Conservation (phyloP, 2,797 vertebrate genomes). For the Bradypodion ventrale region DNA sequence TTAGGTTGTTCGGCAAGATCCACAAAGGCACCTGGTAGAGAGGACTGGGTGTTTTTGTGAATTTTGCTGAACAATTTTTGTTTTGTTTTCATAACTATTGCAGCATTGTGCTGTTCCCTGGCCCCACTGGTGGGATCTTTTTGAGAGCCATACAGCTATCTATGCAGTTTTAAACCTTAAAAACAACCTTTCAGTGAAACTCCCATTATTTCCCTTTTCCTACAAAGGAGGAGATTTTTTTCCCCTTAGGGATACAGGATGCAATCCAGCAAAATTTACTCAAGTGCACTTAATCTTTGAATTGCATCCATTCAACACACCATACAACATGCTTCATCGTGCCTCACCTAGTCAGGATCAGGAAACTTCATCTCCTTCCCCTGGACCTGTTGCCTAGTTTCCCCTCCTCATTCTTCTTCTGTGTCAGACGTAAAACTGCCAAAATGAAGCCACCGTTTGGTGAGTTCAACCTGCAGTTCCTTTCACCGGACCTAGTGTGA, state of each 20-base stretch:
- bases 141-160: not conserved
- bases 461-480: no score
- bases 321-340: not conserved
- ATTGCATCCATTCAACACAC: not conserved
- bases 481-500: no score
- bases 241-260: not conserved
- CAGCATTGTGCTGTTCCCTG: not conserved
- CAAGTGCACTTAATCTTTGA: constrained; percentile 22
- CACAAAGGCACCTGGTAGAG: not conserved
- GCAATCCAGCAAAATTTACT: not conserved
- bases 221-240: not conserved
- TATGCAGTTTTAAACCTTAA: not conserved
- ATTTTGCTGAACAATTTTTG: no score
- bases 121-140: not conserved
- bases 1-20: not conserved
- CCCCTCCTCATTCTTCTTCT: no score
- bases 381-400: not conserved
- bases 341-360: not conserved
- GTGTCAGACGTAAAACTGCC: no score
- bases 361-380: not conserved
- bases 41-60: no score
- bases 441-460: no score
- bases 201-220: no score
- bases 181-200: no score
- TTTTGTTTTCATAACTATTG: not conserved